Conservation (phyloP, 2,797 vertebrate species). For the Glossophaga mutica region DNA sequence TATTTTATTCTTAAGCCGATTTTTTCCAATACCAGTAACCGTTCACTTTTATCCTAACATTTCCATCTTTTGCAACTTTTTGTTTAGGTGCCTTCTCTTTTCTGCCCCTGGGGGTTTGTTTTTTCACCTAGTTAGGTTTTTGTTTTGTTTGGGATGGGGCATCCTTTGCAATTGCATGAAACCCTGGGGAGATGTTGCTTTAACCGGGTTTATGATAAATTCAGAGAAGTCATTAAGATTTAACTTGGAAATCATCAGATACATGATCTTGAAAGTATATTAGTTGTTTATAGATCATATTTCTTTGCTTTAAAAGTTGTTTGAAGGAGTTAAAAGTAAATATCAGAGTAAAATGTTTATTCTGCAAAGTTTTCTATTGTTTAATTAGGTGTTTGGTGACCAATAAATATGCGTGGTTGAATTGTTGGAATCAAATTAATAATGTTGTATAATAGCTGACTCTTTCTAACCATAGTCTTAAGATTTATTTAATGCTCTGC, state of each 20-base stretch:
- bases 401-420: constrained; percentile 74
- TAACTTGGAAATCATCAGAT: neutral
- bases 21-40: neutral
- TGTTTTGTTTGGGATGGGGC: neutral
- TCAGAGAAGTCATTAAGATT: neutral
- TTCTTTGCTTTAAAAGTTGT: constrained; percentile 57
- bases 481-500: constrained; percentile 53
- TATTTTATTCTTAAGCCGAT: neutral
- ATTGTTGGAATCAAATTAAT: constrained; percentile 74
- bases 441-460: constrained; percentile 69
- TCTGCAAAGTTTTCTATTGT: constrained; percentile 76
- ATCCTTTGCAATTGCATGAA: neutral
- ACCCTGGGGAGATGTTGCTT: neutral
- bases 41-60: constrained; percentile 3
- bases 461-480: constrained; percentile 57
- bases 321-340: constrained; percentile 67
- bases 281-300: constrained; percentile 29
- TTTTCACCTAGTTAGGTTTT: constrained; percentile 18
- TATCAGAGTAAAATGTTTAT: constrained; percentile 74
- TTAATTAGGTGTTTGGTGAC: constrained; percentile 76
- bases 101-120: neutral
- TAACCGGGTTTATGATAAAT: neutral
- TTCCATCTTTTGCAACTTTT: constrained; percentile 3
- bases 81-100: neutral
- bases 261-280: constrained; percentile 16